Evolutionary conservation across 2,888 invertebrate species (phyloP).

Genomic region (Ecliptopera silaceata): DNA sequence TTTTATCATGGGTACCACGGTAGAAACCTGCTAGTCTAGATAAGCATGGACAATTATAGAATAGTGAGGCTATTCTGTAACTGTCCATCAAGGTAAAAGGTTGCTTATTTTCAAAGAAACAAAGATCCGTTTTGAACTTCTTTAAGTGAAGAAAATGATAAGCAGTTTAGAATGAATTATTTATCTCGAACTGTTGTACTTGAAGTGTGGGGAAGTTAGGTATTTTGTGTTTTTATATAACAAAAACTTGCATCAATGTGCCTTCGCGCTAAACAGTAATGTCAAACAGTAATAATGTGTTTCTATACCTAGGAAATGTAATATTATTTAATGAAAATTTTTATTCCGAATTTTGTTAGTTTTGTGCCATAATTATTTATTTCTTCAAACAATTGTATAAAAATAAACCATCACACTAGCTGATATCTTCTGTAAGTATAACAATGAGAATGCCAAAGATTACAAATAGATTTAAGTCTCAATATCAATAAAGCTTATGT

Average conservation of each 20-base stretch:
- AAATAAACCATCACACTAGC: conserved; percentile 60
- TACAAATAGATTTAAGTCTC: conserved; percentile 73
- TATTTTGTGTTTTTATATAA: background rate
- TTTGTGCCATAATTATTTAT: conserved; percentile 40
- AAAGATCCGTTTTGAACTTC: too few species aligned
- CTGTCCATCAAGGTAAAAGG: too few species aligned
- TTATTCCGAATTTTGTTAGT: conserved; percentile 24
- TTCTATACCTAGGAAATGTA: conserved; percentile 62
- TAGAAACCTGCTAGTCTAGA: too few species aligned
- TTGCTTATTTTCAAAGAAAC: too few species aligned
- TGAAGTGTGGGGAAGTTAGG: too few species aligned
- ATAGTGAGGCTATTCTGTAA: too few species aligned
- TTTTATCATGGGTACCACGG: too few species aligned
- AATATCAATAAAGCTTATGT: conserved; percentile 49
- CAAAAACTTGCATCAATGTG: conserved; percentile 21
- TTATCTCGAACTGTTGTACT: too few species aligned
- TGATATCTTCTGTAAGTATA: conserved; percentile 61
- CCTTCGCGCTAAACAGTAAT: conserved; percentile 59
- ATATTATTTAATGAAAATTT: conserved; percentile 21
- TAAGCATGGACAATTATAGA: too few species aligned
- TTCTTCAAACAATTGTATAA: conserved; percentile 30
- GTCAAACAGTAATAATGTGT: conserved; percentile 80
- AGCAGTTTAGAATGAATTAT: too few species aligned
- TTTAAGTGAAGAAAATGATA: too few species aligned
- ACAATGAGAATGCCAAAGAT: conserved; percentile 78